These are phyloP conservation scores for Amphilophus citrinellus DNA, from an alignment of 2,113 vertebrate genomes.

Conservation along the genomic window DNA sequence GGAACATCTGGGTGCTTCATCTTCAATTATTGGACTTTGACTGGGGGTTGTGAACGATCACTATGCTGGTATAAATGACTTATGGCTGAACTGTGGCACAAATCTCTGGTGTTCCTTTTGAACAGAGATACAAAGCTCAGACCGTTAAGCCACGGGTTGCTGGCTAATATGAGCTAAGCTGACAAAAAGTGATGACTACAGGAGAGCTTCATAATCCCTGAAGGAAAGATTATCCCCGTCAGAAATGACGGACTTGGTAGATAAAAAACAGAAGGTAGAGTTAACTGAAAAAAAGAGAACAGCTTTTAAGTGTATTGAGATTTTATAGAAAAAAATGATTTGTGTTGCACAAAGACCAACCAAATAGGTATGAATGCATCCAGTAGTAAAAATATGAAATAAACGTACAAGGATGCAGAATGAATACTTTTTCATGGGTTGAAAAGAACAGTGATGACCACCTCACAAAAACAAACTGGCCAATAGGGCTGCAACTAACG, in stretches of 20 bases:
- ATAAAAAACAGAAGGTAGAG: slow-evolving; percentile 56
- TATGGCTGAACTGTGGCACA: slow-evolving; percentile 63
- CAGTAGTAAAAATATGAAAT: neutral
- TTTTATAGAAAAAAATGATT: slow-evolving; percentile 11
- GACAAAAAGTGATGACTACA: slow-evolving; percentile 81
- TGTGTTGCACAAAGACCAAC: neutral
- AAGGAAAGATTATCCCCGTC: slow-evolving; percentile 80
- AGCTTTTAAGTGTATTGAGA: slow-evolving; percentile 48
- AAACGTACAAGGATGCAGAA: neutral
- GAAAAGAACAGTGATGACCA: neutral
- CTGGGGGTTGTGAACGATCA: slow-evolving; percentile 47
- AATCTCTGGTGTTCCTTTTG: slow-evolving; percentile 78
- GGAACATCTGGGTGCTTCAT: slow-evolving; percentile 53
- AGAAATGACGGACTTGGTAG: slow-evolving; percentile 74
- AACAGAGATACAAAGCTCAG: slow-evolving; percentile 77
- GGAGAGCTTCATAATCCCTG: slow-evolving; percentile 81
- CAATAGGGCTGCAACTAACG: neutral
- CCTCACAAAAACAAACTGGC: neutral
- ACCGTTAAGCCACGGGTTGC: slow-evolving; percentile 75
- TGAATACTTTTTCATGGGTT: neutral
- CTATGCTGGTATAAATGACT: slow-evolving; percentile 66
- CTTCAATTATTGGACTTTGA: slow-evolving; percentile 64
- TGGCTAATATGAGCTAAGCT: slow-evolving; percentile 83
- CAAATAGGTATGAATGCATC: neutral
- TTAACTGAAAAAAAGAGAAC: slow-evolving; percentile 40